Percentiles rank a stretch among this genome's conserved stretches.
These are phyloP conservation scores for Subacronicta megacephala DNA, from an alignment of 2,888 invertebrate species.

Conservation along the genomic window DNA sequence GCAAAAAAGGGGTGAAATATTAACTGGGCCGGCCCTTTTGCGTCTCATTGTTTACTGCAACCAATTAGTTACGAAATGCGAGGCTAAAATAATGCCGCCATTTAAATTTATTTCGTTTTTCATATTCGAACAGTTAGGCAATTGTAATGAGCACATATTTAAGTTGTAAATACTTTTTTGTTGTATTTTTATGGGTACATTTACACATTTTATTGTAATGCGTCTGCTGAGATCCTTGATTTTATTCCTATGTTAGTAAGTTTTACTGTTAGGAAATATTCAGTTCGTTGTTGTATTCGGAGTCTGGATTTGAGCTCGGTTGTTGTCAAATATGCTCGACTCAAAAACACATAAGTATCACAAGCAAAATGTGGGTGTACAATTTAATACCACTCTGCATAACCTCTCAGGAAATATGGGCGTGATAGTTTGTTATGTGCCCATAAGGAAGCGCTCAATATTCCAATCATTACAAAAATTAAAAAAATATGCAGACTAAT, in stretches of 20 bases:
- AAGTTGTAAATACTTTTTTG: constrained; percentile 9
- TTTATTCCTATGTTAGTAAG: neutral
- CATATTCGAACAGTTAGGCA: constrained; percentile 24
- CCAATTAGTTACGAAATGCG: constrained; percentile 62
- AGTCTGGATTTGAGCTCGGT: neutral
- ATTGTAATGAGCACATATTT: constrained; percentile 21
- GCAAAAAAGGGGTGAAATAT: constrained; percentile 59
- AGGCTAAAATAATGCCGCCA: constrained; percentile 47
- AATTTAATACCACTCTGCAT: too few relatives aligned
- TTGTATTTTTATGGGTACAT: constrained; percentile 3
- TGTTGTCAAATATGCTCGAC: too few relatives aligned
- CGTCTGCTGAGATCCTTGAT: neutral
- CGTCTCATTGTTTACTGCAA: constrained; percentile 56
- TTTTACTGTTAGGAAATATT: neutral
- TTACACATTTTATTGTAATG: neutral
- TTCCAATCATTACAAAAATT: neutral
- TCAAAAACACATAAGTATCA: too few relatives aligned
- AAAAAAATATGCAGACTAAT: constrained; percentile 32
- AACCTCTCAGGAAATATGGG: too few relatives aligned
- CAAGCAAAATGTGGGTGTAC: too few relatives aligned
- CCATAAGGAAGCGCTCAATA: constrained; percentile 13
- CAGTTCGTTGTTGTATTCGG: neutral
- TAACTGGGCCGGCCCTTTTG: constrained; percentile 43
- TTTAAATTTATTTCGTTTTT: constrained; percentile 35
- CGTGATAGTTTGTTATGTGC: too few relatives aligned